Percentiles rank a stretch among this genome's conserved stretches.
Evolutionary conservation across 2,797 vertebrate genomes (phyloP).

Genomic region (Anguilla obscura): DNA sequence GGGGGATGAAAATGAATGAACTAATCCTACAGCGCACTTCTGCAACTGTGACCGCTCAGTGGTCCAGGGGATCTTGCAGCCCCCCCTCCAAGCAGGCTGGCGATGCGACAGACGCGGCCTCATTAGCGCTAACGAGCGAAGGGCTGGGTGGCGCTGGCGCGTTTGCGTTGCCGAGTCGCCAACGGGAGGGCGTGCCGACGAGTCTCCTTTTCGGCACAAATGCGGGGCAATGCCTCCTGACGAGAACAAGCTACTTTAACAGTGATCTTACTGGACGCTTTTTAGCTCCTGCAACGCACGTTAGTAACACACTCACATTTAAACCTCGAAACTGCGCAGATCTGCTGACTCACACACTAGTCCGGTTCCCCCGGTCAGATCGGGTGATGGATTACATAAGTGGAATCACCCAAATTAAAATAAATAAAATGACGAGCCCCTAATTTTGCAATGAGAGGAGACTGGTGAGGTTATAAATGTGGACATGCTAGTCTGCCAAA

Average conservation of each 20-base stretch:
- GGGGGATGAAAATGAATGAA: background rate
- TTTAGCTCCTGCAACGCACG: background rate
- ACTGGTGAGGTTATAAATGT: background rate
- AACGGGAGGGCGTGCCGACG: background rate
- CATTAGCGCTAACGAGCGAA: slow-evolving; percentile 16
- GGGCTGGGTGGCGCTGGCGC: background rate
- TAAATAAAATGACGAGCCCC: background rate
- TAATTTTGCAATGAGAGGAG: background rate
- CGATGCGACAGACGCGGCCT: slow-evolving; percentile 1
- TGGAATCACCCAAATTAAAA: slow-evolving; percentile 51
- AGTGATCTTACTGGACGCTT: background rate
- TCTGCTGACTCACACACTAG: background rate
- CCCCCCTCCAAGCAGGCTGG: background rate
- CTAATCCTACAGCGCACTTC: background rate
- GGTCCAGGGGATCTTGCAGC: background rate
- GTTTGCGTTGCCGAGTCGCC: background rate
- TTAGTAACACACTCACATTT: slow-evolving; percentile 7
- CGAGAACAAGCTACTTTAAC: background rate
- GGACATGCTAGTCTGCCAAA: background rate
- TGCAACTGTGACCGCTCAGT: background rate
- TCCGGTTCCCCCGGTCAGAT: slow-evolving; percentile 28
- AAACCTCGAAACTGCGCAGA: background rate
- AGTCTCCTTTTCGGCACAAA: background rate
- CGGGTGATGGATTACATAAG: slow-evolving; percentile 54
- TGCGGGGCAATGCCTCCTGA: background rate